A percentile compares a stretch with the other conserved stretches of the same genome.
phyloP scores from a whole-genome alignment of 2,888 invertebrate species.

The Ectobius pallidus region DNA sequence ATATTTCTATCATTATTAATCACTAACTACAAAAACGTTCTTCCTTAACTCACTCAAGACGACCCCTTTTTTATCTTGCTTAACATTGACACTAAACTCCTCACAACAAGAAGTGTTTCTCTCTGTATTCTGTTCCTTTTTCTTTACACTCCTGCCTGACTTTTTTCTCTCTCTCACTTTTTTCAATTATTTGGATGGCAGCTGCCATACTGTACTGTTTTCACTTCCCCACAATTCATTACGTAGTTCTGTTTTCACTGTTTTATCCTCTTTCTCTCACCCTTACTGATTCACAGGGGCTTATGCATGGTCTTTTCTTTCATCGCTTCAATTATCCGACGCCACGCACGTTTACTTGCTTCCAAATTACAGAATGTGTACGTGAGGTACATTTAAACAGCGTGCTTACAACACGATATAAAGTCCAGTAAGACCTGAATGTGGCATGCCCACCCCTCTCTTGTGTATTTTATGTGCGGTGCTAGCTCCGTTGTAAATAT shows the following conservation, averaged over 20 bases:
- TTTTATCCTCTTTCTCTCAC: not conserved
- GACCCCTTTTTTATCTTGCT: too few species aligned
- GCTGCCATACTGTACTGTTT: not conserved
- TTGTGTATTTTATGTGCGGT: not conserved
- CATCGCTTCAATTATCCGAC: constrained; percentile 20
- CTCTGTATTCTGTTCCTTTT: not conserved
- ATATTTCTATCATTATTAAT: too few species aligned
- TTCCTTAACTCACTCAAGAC: too few species aligned
- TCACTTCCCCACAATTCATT: constrained; percentile 29
- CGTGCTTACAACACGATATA: not conserved
- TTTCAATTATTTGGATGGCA: constrained; percentile 3
- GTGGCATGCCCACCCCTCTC: not conserved
- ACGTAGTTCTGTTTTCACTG: constrained; percentile 6
- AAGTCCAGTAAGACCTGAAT: not conserved
- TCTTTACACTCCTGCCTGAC: not conserved
- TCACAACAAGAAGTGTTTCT: too few species aligned
- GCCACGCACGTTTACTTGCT: constrained; percentile 21
- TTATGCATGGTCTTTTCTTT: constrained; percentile 22
- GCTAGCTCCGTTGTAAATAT: not conserved
- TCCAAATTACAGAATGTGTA: constrained; percentile 15
- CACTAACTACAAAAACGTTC: too few species aligned
- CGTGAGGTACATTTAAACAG: constrained; percentile 19
- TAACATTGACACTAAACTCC: too few species aligned
- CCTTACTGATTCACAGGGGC: constrained; percentile 18
- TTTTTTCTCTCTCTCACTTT: not conserved